Percentiles rank a stretch among this genome's conserved stretches.
phyloP scores from a whole-genome alignment of 1,140 invertebrate species.

The Andrena cerasifolii region DNA sequence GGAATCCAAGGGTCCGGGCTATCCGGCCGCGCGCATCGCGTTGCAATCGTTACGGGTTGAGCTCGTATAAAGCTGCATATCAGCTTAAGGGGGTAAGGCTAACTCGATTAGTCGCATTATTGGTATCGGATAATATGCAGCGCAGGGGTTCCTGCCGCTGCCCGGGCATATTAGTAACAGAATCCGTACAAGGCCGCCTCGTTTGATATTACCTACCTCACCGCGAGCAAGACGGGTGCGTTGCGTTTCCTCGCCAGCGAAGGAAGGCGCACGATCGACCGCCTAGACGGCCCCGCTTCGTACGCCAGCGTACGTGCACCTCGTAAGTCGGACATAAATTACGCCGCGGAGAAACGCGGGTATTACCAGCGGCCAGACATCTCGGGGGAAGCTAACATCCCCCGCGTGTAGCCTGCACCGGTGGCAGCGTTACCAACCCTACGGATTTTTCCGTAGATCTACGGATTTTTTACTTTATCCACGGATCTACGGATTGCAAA shows the following conservation, averaged over 20 bases:
- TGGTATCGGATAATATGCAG: conserved; percentile 83
- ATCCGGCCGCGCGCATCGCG: conserved; percentile 30
- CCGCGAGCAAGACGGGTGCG: conserved; percentile 55
- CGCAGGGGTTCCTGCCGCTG: conserved; percentile 76
- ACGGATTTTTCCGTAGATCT: too few species aligned
- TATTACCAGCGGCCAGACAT: conserved; percentile 1
- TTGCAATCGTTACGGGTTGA: conserved; percentile 70
- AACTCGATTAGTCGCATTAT: conserved; percentile 83
- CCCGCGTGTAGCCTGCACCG: too few species aligned
- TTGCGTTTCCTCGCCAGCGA: conserved; percentile 42
- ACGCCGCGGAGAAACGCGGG: conserved; percentile 13
- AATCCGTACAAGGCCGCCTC: conserved; percentile 80
- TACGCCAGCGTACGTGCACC: background rate
- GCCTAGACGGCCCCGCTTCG: background rate
- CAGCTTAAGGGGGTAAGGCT: conserved; percentile 77
- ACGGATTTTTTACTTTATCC: too few species aligned
- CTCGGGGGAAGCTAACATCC: conserved; percentile 19
- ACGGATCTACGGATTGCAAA: too few species aligned
- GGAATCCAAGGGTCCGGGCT: conserved; percentile 7
- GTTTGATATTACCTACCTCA: conserved; percentile 82
- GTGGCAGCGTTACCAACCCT: too few species aligned
- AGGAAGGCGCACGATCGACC: conserved; percentile 31
- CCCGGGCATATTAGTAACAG: conserved; percentile 81
- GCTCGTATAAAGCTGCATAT: conserved; percentile 81
- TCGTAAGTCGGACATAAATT: conserved; percentile 54